Percentiles rank a stretch among this genome's conserved stretches.
These are phyloP conservation scores for Chrosomus eos DNA, from an alignment of 2,797 vertebrate genomes.

Conservation along the genomic window DNA sequence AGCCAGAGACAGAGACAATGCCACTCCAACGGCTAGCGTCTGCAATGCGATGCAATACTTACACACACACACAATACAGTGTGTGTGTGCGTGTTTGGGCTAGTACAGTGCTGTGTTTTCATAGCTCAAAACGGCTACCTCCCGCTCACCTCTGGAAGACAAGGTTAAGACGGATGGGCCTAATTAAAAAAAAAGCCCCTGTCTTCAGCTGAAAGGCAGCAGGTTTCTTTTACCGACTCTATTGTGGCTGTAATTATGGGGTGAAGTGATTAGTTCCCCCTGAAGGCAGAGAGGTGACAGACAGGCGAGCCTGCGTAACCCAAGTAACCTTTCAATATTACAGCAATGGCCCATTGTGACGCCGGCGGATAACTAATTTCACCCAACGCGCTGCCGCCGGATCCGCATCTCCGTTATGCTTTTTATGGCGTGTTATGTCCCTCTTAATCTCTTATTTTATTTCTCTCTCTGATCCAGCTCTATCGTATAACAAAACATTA, in stretches of 20 bases:
- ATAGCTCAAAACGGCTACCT: conserved; percentile 80
- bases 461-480: conserved; percentile 34
- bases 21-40: conserved; percentile 65
- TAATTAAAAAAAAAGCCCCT: conserved; percentile 84
- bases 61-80: conserved; percentile 68
- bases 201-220: conserved; percentile 78
- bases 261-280: conserved; percentile 84
- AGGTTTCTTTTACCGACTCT: conserved; percentile 83
- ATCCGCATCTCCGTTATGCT: conserved; percentile 53
- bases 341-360: conserved; percentile 79
- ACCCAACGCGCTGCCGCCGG: conserved; percentile 61
- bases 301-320: conserved; percentile 82
- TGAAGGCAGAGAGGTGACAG: conserved; percentile 82
- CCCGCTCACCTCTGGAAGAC: conserved; percentile 81
- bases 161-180: conserved; percentile 86
- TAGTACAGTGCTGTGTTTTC: conserved; percentile 65
- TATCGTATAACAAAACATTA: conserved; percentile 67
- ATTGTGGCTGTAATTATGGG: conserved; percentile 86
- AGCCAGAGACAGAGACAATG: conserved; percentile 76
- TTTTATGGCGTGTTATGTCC: conserved; percentile 45
- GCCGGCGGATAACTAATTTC: conserved; percentile 75
- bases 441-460: conserved; percentile 37
- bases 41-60: conserved; percentile 65
- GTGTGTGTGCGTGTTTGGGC: conserved; percentile 37
- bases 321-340: conserved; percentile 85